A percentile compares a stretch with the other conserved stretches of the same genome.
These are phyloP conservation scores for Cyrtodaria siliqua DNA, from an alignment of 2,888 invertebrate genomes.

Conservation along the genomic window DNA sequence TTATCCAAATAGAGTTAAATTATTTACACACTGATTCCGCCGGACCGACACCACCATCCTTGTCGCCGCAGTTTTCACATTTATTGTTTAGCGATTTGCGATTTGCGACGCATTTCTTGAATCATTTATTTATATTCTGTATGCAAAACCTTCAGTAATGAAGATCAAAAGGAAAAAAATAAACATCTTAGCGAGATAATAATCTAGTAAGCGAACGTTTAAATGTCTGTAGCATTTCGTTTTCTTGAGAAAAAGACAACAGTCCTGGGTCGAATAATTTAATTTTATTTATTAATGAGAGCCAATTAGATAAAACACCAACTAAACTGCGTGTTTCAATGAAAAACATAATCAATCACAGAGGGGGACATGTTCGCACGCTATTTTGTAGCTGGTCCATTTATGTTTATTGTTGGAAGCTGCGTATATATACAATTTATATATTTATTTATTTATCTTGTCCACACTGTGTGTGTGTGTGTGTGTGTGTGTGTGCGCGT, in stretches of 20 bases:
- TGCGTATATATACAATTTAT: too few relatives aligned
- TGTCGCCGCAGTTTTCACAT: too few relatives aligned
- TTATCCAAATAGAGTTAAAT: slow-evolving; percentile 1
- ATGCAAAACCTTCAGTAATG: slow-evolving; percentile 28
- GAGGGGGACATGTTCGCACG: background rate
- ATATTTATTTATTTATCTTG: too few relatives aligned
- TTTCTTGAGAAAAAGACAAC: too few relatives aligned
- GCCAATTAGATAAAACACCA: slow-evolving; percentile 4
- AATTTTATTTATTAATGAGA: slow-evolving; percentile 8
- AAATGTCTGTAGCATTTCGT: background rate
- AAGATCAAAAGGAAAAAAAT: slow-evolving; percentile 19
- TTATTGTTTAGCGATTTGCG: too few relatives aligned
- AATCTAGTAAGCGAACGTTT: background rate
- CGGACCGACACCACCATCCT: too few relatives aligned
- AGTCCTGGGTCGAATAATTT: background rate
- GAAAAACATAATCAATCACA: slow-evolving; percentile 11
- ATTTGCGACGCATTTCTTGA: too few relatives aligned
- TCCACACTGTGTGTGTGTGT: too few relatives aligned
- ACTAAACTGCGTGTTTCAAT: slow-evolving; percentile 5
- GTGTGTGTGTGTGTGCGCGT: too few relatives aligned
- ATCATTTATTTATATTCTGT: slow-evolving; percentile 7
- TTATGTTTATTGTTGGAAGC: too few relatives aligned
- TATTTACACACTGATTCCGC: background rate
- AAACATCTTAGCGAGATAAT: background rate
- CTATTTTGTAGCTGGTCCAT: background rate